phyloP scores from a whole-genome alignment of 2,797 vertebrate species.

The Toxotes lorentzi region DNA sequence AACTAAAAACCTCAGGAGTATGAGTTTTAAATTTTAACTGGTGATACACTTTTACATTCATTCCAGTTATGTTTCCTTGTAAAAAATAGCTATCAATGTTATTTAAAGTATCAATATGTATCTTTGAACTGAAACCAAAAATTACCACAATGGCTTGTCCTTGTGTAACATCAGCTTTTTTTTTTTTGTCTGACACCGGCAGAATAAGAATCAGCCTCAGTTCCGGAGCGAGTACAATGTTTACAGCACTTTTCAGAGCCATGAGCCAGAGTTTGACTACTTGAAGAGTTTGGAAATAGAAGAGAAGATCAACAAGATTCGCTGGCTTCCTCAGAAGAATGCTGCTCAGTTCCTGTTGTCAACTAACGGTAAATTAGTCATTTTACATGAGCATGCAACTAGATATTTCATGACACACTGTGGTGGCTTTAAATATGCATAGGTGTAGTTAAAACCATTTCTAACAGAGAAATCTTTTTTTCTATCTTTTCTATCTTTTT shows the following conservation, averaged over 20 bases:
- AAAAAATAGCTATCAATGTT: neutral
- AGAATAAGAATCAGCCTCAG: conserved; percentile 96
- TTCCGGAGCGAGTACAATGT: conserved; percentile 98
- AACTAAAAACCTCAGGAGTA: neutral
- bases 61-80: neutral
- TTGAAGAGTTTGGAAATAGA: conserved; percentile 99
- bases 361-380: conserved; percentile 91
- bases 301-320: conserved; percentile 99
- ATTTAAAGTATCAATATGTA: neutral
- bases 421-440: neutral
- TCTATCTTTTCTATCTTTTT: too few relatives aligned
- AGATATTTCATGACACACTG: neutral
- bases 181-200: conserved; percentile 30
- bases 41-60: neutral
- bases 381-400: neutral
- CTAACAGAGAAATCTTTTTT: neutral
- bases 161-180: conserved; percentile 5
- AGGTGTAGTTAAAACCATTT: neutral
- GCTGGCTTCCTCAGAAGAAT: conserved; percentile 99
- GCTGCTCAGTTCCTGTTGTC: conserved; percentile 98
- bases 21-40: neutral
- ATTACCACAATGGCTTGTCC: neutral
- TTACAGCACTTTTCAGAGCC: conserved; percentile 99
- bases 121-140: conserved; percentile 11
- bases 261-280: conserved; percentile 99